Evolutionary conservation across 2,888 invertebrate species (phyloP), one percentile per base, ranked within the genome.

Genomic region (Boloria euphrosyne): DNA sequence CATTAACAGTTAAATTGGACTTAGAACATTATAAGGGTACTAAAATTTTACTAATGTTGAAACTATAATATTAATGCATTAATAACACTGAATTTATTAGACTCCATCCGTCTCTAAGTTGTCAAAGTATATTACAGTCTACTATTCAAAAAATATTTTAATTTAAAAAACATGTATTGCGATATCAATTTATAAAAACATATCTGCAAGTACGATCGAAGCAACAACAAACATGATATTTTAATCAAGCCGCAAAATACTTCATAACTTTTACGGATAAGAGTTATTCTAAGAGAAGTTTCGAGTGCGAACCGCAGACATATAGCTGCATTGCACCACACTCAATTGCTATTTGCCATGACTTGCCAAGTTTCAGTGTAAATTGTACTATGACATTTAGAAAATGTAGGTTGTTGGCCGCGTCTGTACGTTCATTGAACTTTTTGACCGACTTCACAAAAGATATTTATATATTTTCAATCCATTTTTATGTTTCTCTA

Each of bases 261-360:
- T 46, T 2, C 22, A 27, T 44, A 57, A 57, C 22, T 22, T 57
- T 46, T n/a, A n/a, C 46, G 18, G 14, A 57, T 57, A 46, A 16
- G 22, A 46, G 27, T 57, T 57, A 57, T 57, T 27, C 57, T 27
- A 22, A 57, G 46, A 22, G 17, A 49, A 57, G 27, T 57, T 57
- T 13, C 10, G 10, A 46, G 18, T 10, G 22, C 55, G 0, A 18
- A n/a, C n/a, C 46, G 31, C 49, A 38, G 18, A 18, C 31, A 17
- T 59, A 16, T 59, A 18, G 17, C 59, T 59, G 59, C 59, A 59
- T 49, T 59, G 59, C 59, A 59, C 59, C 59, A 59, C 31, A 27
- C 49, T 50, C 59, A 38, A 38, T 59, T 59, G 50, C 59, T 59
- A 59, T 50, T 47, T 31, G 13, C 59, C 38, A 57, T 57, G 46